Percentiles rank a stretch among this genome's conserved stretches.
Conservation (phyloP, 1,140 invertebrate species). For the Nephila pilipes region DNA sequence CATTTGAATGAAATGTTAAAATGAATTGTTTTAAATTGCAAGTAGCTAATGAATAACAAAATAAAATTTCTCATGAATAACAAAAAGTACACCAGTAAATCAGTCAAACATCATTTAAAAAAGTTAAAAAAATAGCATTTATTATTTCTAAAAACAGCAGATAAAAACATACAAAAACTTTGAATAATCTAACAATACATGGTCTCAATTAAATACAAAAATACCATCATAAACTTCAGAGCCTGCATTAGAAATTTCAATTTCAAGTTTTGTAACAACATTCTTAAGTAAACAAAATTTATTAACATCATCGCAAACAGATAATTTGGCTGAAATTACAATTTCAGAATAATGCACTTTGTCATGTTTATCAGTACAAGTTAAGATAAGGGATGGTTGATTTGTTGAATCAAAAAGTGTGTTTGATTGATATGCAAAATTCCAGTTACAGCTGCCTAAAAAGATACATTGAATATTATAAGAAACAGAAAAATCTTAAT, state of each 20-base stretch:
- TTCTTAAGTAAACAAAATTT: neutral
- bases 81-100: too few species aligned
- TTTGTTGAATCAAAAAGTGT: neutral
- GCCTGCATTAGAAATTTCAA: neutral
- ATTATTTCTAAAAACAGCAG: neutral
- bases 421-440: neutral
- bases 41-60: too few species aligned
- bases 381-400: constrained; percentile 6
- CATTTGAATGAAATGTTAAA: too few species aligned
- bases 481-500: neutral
- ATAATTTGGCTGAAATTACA: neutral
- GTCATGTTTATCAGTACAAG: neutral
- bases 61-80: too few species aligned
- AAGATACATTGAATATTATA: neutral
- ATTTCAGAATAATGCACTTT: neutral
- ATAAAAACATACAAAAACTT: neutral
- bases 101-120: neutral
- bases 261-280: neutral
- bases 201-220: neutral
- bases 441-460: constrained; percentile 14
- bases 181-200: neutral
- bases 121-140: neutral
- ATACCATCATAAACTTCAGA: neutral
- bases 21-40: too few species aligned
- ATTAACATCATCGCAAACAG: neutral